Conservation (phyloP, 2,888 invertebrate species). For the Teleogryllus oceanicus region DNA sequence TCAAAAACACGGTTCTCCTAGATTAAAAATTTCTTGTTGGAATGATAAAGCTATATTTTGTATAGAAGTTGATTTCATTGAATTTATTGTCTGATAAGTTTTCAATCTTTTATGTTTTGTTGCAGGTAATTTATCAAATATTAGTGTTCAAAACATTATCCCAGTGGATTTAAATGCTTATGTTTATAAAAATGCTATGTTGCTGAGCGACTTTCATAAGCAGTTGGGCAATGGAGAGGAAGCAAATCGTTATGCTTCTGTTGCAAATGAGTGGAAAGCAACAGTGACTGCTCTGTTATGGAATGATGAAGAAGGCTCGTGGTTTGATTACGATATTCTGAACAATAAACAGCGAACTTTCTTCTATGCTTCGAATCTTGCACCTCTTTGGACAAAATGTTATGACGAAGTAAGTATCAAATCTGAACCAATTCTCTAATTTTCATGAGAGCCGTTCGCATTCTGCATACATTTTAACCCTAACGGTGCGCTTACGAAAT, state of each 20-base stretch:
- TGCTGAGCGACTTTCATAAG: slow-evolving; percentile 59
- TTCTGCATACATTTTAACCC: no score
- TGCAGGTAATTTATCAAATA: slow-evolving; percentile 56
- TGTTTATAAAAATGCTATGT: slow-evolving; percentile 64
- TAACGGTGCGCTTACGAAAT: no score
- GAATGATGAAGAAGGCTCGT: slow-evolving; percentile 69
- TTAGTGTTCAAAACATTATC: slow-evolving; percentile 63
- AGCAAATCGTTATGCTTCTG: slow-evolving; percentile 52
- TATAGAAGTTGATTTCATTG: no score
- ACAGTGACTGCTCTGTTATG: slow-evolving; percentile 69
- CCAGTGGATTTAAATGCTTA: slow-evolving; percentile 82
- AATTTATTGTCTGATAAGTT: no score
- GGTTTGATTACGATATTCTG: slow-evolving; percentile 64
- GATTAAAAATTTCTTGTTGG: no score
- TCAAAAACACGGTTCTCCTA: no score
- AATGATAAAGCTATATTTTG: no score
- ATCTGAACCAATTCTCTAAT: no score
- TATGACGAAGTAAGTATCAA: slow-evolving; percentile 47
- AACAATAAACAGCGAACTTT: slow-evolving; percentile 57
- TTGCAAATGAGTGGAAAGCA: slow-evolving; percentile 56
- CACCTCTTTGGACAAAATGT: slow-evolving; percentile 69
- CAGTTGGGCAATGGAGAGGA: slow-evolving; percentile 52
- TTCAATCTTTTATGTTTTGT: no score
- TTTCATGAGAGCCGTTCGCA: no score
- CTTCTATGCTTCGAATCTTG: slow-evolving; percentile 69